Conservation (phyloP, 1,140 invertebrate genomes). For the Zaprionus camerounensis region DNA sequence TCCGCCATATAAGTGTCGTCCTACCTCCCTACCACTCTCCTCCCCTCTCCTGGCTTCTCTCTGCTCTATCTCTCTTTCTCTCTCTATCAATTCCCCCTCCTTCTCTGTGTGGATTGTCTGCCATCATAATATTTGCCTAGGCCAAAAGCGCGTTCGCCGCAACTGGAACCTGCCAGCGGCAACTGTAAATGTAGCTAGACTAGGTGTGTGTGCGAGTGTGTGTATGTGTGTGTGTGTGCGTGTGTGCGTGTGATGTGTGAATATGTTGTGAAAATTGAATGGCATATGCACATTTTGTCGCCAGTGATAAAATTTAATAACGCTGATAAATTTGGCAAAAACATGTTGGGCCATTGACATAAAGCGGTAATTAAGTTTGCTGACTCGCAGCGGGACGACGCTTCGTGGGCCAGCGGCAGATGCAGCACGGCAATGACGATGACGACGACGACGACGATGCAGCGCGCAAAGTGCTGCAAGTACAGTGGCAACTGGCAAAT, state of each 20-base stretch:
- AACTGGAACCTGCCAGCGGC: conserved; percentile 34
- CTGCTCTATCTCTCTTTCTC: background rate
- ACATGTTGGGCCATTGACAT: conserved; percentile 83
- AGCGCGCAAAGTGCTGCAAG: conserved; percentile 19
- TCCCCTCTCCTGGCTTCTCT: background rate
- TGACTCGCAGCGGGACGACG: conserved; percentile 40
- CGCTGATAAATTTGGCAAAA: conserved; percentile 83
- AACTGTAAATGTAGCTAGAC: conserved; percentile 45
- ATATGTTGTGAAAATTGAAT: conserved; percentile 82
- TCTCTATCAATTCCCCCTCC: background rate
- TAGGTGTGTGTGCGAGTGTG: conserved; percentile 1
- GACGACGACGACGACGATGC: background rate
- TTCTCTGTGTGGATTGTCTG: conserved; percentile 41
- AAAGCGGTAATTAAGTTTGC: conserved; percentile 84
- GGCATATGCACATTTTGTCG: conserved; percentile 82
- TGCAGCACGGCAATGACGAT: conserved; percentile 13
- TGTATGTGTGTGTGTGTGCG: conserved; percentile 4
- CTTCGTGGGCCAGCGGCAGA: background rate
- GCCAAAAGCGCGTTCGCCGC: conserved; percentile 39
- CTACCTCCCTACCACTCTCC: background rate
- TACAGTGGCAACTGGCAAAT: conserved; percentile 19
- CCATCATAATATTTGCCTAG: conserved; percentile 82
- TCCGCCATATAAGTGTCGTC: conserved; percentile 36
- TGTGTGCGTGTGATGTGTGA: conserved; percentile 69
- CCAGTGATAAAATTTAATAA: conserved; percentile 84